Base-by-base conservation (phyloP, 2,113 vertebrate species). In the human region DNA sequence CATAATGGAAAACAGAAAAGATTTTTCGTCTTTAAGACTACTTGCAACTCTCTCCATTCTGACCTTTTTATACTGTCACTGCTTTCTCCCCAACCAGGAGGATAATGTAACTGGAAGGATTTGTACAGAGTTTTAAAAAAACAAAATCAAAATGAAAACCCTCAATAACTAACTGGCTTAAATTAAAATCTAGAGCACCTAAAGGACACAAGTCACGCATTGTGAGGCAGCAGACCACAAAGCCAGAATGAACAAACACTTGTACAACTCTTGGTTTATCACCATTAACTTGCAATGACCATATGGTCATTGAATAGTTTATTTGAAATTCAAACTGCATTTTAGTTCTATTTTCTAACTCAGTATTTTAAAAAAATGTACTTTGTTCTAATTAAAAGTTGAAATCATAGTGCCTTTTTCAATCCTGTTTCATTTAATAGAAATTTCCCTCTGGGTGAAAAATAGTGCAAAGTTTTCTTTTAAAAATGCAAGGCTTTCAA, bases 131-230 rank as follows among this genome's bases (percentile, higher is more conserved):
- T 52, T 97, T 96, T 73, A 94, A 91, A 95, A 45, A 86, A 90
- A 86, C 22, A 83, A 55, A 83, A 89, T 93, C 30, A 79, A 61
- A 73, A 76, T n/a, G 80, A 82, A 84, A 94, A 27, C 50, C 48
- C 61, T 96, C 55, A 82, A 23, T 96, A 96, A 89, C 75, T 93
- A 92, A 90, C 76, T 88, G 93, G 87, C 70, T 90, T 96, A 97
- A 97, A 95, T 91, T 95, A 97, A 97, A 97, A 93, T 90, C 95
- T 85, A 89, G 76, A 96, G 76, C 52, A 78, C 72, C 93, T 88
- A 93, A 73, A 96, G 64, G 84, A 93, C 76, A 50, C 66, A 95
- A 96, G 93, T 84, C 90, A 85, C 38, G 50, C 50, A 81, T 75
- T 90, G 76, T 89, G 35, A 96, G 50, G 94, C 89, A 98, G 57